Base-by-base conservation (phyloP, 2,113 vertebrate species). In the Mustelus asterias region DNA sequence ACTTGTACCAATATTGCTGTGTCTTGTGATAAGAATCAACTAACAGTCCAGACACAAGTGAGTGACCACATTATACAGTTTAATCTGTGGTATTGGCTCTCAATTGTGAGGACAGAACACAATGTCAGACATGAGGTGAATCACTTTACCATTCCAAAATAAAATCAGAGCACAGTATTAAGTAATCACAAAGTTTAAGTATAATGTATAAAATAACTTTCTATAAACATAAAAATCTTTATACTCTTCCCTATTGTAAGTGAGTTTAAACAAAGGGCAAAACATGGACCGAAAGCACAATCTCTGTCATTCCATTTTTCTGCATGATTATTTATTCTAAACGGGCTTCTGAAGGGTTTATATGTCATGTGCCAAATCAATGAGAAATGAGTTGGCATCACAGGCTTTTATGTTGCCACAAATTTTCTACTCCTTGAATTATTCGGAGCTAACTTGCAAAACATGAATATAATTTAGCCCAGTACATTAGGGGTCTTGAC, bases 81-180 rank as follows among this genome's bases (percentile, higher is more conserved):
- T 33, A 92, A 63, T 63, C 11, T 8, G 14, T 37, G 2, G 13
- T n/a, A 41, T 83, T 83, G 14, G 33, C 58, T 92, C 60, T 93
- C n/a, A 93, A 63, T 93, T 93, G 63, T 65, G 20, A 37, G 16
- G 48, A 33, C 13, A 33, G 54, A 29, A 48, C 37, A 86, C 18
- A 60, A 58, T 90, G 13, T 60, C 54, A 29, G 10, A 89, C 22
- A 13, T 48, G 24, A 20, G 54, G 13, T 63, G 60, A 90, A 93
- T 65, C 89, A 93, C 7, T 22, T 93, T 41, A 65, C n/a, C 18
- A 37, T 65, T 93, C 65, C 89, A 93, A n/a, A 93, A 93, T 93
- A 37, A 93, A 93, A 37, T 92, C 89, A 92, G 33, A 63, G 18
- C 33, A 92, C 29, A 92, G 58, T 37, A 92, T n/a, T 92, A 92